Evolutionary conservation across 2,113 vertebrate genomes (phyloP), one percentile per base, ranked within the genome.

Genomic region (Dromaius novaehollandiae): DNA sequence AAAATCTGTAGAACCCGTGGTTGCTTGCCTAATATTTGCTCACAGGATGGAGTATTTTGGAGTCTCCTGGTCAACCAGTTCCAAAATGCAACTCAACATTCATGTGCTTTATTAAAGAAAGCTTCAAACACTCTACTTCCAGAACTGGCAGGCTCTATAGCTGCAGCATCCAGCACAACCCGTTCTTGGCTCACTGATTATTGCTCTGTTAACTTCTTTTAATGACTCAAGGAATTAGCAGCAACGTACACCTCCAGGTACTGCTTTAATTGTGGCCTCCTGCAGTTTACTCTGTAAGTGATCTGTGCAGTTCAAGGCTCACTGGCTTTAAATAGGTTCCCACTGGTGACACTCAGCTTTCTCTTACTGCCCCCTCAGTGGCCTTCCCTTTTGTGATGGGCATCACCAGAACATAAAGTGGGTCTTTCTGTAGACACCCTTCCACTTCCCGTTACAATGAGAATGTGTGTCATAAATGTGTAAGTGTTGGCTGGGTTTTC

Each of bases 191-290:
- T 82, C 34, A 25, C 34, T 64, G 73, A 36, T 85, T 89, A 83
- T 73, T 92, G 22, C 40, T 61, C 58, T 66, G 13, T 63, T 86
- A 51, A 73, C 65, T 88, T 25, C 91, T 30, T 89, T 61, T 94
- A 91, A 88, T 60, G 88, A 78, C 82, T 93, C 9, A 8, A 68
- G 64, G 74, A 84, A 85, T 88, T 68, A 94, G 71, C 51, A 66
- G 53, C 83, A 73, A 21, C 12, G 14, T 93, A 65, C 80, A 73
- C 15, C 30, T 19, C 28, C n/a, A 50, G 50, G 13, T 91, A 65
- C 34, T 66, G 56, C 53, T 93, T 88, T 92, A 86, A 88, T 85
- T 93, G 89, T 51, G 36, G 12, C 32, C 50, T 82, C 69, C 82
- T 80, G 73, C 0, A 0, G 50, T 64, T 94, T 65, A 40, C 56